Evolutionary conservation across 2,888 invertebrate genomes (phyloP), one percentile per base, ranked within the genome.

Genomic region (Rotaria magnacalcarata): DNA sequence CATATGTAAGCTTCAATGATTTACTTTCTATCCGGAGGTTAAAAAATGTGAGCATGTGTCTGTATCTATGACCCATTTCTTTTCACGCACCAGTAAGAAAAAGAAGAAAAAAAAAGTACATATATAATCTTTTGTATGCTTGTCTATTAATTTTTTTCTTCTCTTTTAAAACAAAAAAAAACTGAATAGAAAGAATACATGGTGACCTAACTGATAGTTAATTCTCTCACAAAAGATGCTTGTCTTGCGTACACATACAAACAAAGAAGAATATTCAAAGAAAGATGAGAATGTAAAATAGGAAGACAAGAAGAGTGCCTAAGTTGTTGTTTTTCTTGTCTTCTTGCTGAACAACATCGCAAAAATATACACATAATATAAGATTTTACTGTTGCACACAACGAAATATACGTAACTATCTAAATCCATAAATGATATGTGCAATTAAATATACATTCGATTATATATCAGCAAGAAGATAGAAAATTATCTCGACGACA

Each of bases 341-440:
- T 34, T 67, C 67, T 67, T 67, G 67, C 34, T 67, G 11, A 27
- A 67, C 67, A 27, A 67, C 67, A 67, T 67, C 34, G 27, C 34
- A 27, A 67, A 67, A 67, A 67, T 67, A 16, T 27, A 67, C 27
- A 67, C 34, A 67, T 67, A 67, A 67, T 67, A 27, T 34, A 67
- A 67, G 27, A 67, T 67, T 67, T 67, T 67, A 67, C 67, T 67
- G 67, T 67, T 67, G 67, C 67, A 67, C 67, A 67, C 34, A 67
- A 67, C 67, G 67, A 67, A 67, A 67, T 34, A 34, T 34, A 34
- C 0, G 24, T 34, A 67, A 34, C 34, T 34, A 67, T 34, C 67
- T 67, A 67, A 67, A 27, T 67, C 34, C 67, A 67, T 67, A 34
- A 67, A 67, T 34, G 67, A 67, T 67, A 67, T 67, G 67, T 67